A percentile compares a stretch with the other conserved stretches of the same genome.
phyloP scores from a whole-genome alignment of 1,140 invertebrate species.

The Lordiphosa stackelbergi region DNA sequence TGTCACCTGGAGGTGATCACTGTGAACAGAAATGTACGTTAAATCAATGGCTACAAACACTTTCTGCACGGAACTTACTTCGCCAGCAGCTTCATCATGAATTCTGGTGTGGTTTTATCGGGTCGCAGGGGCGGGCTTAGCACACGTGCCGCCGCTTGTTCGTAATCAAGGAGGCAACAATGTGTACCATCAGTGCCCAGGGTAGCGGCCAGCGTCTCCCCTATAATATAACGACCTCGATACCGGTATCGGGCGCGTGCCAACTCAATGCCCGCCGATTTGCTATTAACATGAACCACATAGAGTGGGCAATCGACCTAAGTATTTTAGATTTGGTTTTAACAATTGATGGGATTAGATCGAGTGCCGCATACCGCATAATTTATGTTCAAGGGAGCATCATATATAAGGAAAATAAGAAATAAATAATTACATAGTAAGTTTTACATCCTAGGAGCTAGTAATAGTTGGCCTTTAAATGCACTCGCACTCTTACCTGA shows the following conservation, averaged over 20 bases:
- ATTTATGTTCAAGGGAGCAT: constrained; percentile 61
- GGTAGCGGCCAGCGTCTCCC: constrained; percentile 87
- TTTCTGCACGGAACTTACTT: constrained; percentile 82
- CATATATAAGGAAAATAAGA: constrained; percentile 67
- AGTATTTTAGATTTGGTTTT: constrained; percentile 17
- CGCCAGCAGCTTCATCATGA: constrained; percentile 90
- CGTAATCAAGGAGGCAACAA: constrained; percentile 65
- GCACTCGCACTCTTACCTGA: constrained; percentile 81
- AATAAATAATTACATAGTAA: constrained; percentile 45
- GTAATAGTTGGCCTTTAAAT: constrained; percentile 2
- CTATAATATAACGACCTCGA: constrained; percentile 81
- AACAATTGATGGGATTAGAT: constrained; percentile 19
- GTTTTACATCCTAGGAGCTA: constrained; percentile 1
- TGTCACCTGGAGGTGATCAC: constrained; percentile 93
- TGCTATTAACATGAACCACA: constrained; percentile 87
- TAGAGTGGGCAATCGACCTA: constrained; percentile 80
- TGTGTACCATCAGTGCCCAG: constrained; percentile 78
- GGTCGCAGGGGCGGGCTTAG: constrained; percentile 89
- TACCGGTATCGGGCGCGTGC: constrained; percentile 78
- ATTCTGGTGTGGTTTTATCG: constrained; percentile 84
- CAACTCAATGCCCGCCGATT: constrained; percentile 83
- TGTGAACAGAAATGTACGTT: constrained; percentile 67
- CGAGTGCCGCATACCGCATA: constrained; percentile 64
- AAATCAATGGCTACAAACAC: constrained; percentile 4
- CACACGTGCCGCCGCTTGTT: constrained; percentile 78